phyloP scores from a whole-genome alignment of 2,797 vertebrate species.

The Dromococcyx pavoninus region DNA sequence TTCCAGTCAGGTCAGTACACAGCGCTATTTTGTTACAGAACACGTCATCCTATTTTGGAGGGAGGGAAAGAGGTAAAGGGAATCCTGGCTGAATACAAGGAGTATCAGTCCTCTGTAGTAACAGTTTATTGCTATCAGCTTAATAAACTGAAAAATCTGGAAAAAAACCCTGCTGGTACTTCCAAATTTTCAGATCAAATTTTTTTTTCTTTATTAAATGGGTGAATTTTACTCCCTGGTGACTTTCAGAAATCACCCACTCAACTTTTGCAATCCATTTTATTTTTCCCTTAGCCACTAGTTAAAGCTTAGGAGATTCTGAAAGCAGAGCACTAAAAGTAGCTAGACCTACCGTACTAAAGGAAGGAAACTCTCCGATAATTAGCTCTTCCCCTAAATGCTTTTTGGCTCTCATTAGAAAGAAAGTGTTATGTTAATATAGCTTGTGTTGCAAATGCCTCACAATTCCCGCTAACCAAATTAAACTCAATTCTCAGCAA shows the following conservation, averaged over 20 bases:
- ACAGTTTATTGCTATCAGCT: not conserved
- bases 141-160: not conserved
- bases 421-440: conserved; percentile 76
- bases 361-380: conserved; percentile 59
- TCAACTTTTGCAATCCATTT: not conserved
- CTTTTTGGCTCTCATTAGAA: conserved; percentile 77
- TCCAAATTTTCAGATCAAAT: not conserved
- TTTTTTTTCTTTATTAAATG: not conserved
- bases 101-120: not conserved
- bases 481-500: conserved; percentile 77
- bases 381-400: conserved; percentile 77
- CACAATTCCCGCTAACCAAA: conserved; percentile 79
- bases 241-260: not conserved
- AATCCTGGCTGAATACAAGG: not conserved
- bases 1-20: not conserved
- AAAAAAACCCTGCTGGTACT: not conserved
- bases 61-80: accelerated
- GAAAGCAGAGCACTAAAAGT: conserved; percentile 62
- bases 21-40: not conserved
- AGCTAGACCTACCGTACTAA: conserved; percentile 69
- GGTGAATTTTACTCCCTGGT: not conserved
- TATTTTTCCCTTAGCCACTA: conserved; percentile 43
- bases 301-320: conserved; percentile 71
- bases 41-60: not conserved
- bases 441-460: conserved; percentile 77